Base-by-base conservation (phyloP, 1,140 invertebrate species). In the Drosophila parvula region DNA sequence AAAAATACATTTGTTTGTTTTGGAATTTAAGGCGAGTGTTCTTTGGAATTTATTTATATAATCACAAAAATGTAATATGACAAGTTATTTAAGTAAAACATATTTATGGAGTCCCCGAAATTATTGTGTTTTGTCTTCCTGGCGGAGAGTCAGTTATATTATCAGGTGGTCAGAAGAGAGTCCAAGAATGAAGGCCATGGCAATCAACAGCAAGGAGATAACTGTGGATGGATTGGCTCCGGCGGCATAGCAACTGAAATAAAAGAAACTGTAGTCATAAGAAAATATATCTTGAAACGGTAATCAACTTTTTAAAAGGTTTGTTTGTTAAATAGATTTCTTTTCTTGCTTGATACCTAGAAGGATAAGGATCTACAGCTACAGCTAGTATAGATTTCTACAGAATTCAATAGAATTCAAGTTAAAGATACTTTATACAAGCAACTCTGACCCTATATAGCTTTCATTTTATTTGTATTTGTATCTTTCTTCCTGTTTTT, bases 161-260 rank as follows among this genome's bases (percentile, higher is more conserved):
- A 28, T 36, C 28, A 41, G n/a, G 7, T 7, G 14, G 53, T 44
- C 48, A 47, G 8, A 11, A 12, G 16, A 32, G 10, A 38, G 5
- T 12, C 9, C 63, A 38, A 38, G 12, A 18, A 71, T 2, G 4
- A 58, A 34, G n/a, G 65, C 36, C 32, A 62, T 8, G 8, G 75
- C 76, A 45, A 85, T 82, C 30, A 82, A 43, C 32, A 85, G 36
- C 3, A 38, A 34, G 3, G 69, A 59, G 8, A 88, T 57, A 6
- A 78, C 40, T 32, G 77, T 51, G 10, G 67, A 48, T 16, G 79
- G 62, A 43, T 70, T 69, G 34, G 79, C 76, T 14, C 76, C 77
- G 4, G 70, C 62, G 10, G 70, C 34, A 60, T 71, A 71, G 65
- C 84, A 89, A 32, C 84, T 89, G 71, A 16, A 69, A 69, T 50